Conservation (phyloP, 35 echinoderm and acorn worm species). For the Ophioderma brevispina region DNA sequence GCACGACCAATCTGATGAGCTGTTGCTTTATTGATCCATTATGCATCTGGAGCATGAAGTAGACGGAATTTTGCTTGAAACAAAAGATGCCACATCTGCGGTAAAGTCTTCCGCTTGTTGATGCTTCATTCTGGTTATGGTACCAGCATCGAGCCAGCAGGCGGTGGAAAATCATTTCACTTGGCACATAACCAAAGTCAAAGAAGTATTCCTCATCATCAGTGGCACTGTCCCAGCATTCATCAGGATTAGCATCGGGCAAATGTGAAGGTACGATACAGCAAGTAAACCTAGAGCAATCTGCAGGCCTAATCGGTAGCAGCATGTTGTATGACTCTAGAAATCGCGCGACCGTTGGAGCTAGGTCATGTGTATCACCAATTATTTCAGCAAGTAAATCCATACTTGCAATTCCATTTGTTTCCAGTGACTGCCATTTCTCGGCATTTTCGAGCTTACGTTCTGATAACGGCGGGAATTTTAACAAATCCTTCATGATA, state of each 20-base stretch:
- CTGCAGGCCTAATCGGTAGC: neutral
- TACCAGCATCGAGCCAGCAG: slow-evolving; percentile 28
- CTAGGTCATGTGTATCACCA: neutral
- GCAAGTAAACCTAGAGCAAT: neutral
- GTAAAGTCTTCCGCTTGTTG: neutral
- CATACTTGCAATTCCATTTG: neutral
- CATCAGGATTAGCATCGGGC: neutral
- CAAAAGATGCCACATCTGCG: neutral
- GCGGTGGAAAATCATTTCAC: slow-evolving; percentile 7
- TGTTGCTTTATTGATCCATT: neutral
- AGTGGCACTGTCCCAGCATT: neutral
- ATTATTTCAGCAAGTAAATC: slow-evolving; percentile 7
- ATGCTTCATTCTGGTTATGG: neutral
- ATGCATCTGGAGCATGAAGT: neutral
- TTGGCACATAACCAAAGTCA: slow-evolving; percentile 42
- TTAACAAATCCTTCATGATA: slow-evolving; percentile 22
- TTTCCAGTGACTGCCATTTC: slow-evolving; percentile 1
- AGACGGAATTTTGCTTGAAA: neutral
- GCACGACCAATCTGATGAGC: neutral
- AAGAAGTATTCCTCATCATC: slow-evolving; percentile 43
- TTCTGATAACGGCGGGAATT: neutral
- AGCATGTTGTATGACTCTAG: slow-evolving; percentile 23
- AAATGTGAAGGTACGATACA: slow-evolving; percentile 22
- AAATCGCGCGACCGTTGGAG: neutral
- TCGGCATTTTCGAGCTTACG: neutral